Conservation (phyloP, 2,113 vertebrate species). For the Atractosteus spatula region DNA sequence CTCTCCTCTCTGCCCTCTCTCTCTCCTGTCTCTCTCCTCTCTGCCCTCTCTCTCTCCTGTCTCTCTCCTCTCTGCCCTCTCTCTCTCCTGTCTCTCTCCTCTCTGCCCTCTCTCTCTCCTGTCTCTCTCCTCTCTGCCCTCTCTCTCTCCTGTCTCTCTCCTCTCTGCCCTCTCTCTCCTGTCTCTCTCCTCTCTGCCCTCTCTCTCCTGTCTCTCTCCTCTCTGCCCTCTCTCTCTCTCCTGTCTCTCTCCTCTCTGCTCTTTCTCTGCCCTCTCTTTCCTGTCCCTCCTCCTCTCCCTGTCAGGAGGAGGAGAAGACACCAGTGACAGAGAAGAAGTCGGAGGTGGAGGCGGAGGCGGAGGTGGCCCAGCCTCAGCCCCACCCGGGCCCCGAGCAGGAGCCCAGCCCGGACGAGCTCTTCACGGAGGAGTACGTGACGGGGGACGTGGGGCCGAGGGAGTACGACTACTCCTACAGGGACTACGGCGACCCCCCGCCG, state of each 20-base stretch:
- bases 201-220: no score
- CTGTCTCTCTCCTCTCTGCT: background rate
- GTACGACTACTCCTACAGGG: constrained; percentile 83
- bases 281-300: background rate
- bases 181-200: background rate
- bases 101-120: constrained; percentile 19
- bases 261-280: constrained; percentile 16
- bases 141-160: constrained; percentile 9
- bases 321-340: constrained; percentile 32
- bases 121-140: constrained; percentile 8
- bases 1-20: background rate
- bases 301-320: constrained; percentile 45
- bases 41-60: no score
- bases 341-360: constrained; percentile 33
- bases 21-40: no score
- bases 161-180: background rate
- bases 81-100: constrained; percentile 1
- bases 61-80: no score
- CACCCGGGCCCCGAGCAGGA: constrained; percentile 38
- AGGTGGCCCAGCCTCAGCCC: constrained; percentile 38
- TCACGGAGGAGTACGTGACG: constrained; percentile 70
- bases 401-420: constrained; percentile 44
- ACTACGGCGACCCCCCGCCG: constrained; percentile 64
- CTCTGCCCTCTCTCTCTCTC: no score
- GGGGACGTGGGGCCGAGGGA: constrained; percentile 66